A percentile compares a stretch with the other conserved stretches of the same genome.
Conservation (phyloP, 2,797 vertebrate genomes). For the Poecilia wingei region DNA sequence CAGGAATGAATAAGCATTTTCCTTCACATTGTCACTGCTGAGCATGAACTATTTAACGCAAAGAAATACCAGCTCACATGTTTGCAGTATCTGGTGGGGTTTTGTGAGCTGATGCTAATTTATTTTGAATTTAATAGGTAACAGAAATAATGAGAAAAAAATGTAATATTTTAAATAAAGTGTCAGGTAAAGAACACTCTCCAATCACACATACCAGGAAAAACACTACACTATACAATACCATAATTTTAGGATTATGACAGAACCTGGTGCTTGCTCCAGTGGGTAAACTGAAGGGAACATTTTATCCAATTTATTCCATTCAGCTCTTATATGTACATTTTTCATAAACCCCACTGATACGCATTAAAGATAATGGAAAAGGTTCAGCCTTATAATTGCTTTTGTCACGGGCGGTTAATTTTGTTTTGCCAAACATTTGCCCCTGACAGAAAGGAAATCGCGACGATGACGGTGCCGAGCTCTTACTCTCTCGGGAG, state of each 20-base stretch:
- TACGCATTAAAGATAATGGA: constrained; percentile 32
- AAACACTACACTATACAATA: constrained; percentile 1
- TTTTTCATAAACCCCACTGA: constrained; percentile 6
- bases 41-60: neutral
- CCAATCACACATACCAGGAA: constrained; percentile 4
- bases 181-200: neutral
- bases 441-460: constrained; percentile 23
- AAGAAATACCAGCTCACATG: constrained; percentile 2
- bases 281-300: constrained; percentile 2
- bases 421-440: constrained; percentile 11
- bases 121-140: neutral
- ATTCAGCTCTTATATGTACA: constrained; percentile 23
- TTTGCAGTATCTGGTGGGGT: neutral
- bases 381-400: constrained; percentile 23
- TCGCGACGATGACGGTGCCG: constrained; percentile 34
- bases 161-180: neutral
- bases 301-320: constrained; percentile 12
- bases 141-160: neutral
- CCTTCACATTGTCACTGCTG: neutral
- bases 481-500: constrained; percentile 94
- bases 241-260: constrained; percentile 3
- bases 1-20: neutral
- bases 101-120: neutral
- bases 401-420: constrained; percentile 23
- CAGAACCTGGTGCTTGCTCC: constrained; percentile 4